These are phyloP conservation scores for Drosophila neonasuta DNA, from an alignment of 2,888 invertebrate species.

Conservation along the genomic window DNA sequence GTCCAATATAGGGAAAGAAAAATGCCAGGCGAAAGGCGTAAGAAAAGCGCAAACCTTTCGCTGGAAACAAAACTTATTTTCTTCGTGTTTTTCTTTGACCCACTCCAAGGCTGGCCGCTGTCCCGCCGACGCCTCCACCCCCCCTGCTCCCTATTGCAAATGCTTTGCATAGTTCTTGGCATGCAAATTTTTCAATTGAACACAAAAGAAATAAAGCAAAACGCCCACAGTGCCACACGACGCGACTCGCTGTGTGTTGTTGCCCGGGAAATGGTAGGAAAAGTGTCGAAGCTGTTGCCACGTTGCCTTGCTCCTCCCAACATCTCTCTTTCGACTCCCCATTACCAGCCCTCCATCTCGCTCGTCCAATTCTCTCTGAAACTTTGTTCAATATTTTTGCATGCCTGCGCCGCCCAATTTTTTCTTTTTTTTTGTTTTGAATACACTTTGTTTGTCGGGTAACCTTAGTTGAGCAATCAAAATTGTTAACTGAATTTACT, in stretches of 20 bases:
- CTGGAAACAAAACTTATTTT: conserved; percentile 54
- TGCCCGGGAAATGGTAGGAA: conserved; percentile 65
- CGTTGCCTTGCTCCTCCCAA: conserved; percentile 25
- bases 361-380: conserved; percentile 34
- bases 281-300: conserved; percentile 70
- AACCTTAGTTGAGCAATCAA: neutral
- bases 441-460: conserved; percentile 32
- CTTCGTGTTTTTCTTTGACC: conserved; percentile 58
- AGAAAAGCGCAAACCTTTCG: conserved; percentile 62
- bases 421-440: conserved; percentile 10
- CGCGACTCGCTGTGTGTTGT: conserved; percentile 37
- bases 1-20: conserved; percentile 34
- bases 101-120: conserved; percentile 29
- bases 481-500: neutral
- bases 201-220: conserved; percentile 68
- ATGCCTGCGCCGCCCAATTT: conserved; percentile 59
- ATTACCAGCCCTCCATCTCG: conserved; percentile 17
- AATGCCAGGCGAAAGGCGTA: conserved; percentile 32
- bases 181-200: conserved; percentile 76
- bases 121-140: conserved; percentile 8
- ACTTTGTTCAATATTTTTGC: conserved; percentile 74
- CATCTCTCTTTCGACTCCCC: neutral
- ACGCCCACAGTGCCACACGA: conserved; percentile 54
- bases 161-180: conserved; percentile 75
- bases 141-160: conserved; percentile 22